Evolutionary conservation across 1,140 invertebrate genomes (phyloP).

Genomic region (Liolophura sinensis): DNA sequence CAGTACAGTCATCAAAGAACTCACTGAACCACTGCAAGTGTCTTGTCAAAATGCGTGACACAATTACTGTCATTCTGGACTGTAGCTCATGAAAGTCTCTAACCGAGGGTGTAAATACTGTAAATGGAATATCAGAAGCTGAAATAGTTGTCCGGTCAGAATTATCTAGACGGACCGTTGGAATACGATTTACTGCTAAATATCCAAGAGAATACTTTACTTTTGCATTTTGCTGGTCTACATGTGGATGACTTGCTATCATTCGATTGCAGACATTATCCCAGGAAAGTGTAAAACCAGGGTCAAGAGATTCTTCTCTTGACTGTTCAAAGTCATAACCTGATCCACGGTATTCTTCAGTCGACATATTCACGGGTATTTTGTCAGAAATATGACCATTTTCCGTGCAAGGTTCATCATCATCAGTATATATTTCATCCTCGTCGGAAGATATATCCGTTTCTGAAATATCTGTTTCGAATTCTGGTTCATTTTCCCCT

Average conservation of each 20-base stretch:
- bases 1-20: slow-evolving; percentile 2
- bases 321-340: not conserved
- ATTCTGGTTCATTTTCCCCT: not conserved
- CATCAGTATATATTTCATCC: no score
- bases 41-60: slow-evolving; percentile 3
- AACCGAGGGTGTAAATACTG: not conserved
- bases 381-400: no score
- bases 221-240: no score
- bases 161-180: not conserved
- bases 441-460: no score
- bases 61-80: slow-evolving; percentile 1
- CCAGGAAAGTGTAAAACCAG: slow-evolving; percentile 1
- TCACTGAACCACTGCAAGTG: slow-evolving; percentile 6
- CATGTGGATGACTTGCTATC: no score
- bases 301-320: not conserved
- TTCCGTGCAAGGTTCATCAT: no score
- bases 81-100: slow-evolving; percentile 3
- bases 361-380: no score
- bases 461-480: not conserved
- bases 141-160: not conserved
- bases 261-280: not conserved
- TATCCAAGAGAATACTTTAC: not conserved
- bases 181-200: slow-evolving; percentile 4
- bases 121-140: slow-evolving; percentile 1
- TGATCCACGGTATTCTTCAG: not conserved